Conservation (phyloP, 2,797 vertebrate species). For the Triplophysa yarkandensis region DNA sequence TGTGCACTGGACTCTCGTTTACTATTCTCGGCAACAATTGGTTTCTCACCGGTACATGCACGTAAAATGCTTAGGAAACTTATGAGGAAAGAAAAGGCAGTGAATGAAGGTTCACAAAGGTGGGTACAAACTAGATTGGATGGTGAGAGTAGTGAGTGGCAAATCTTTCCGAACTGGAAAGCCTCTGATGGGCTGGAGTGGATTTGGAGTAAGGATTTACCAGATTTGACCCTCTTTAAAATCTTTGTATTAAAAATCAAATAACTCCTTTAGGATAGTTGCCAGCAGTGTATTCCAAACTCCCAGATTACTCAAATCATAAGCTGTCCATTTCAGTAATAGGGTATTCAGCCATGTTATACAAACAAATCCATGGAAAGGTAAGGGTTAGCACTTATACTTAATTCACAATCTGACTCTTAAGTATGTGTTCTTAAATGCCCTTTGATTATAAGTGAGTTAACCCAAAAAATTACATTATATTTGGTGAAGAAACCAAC, state of each 20-base stretch:
- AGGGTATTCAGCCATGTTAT: constrained; percentile 44
- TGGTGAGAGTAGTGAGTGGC: constrained; percentile 1
- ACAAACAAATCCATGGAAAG: constrained; percentile 20
- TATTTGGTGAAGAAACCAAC: no score
- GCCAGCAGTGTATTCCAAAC: constrained; percentile 29
- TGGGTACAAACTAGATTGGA: constrained; percentile 34
- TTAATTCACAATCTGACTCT: neutral
- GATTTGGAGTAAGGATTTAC: constrained; percentile 36
- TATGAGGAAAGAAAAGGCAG: constrained; percentile 51
- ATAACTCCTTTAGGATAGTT: constrained; percentile 18
- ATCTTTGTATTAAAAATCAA: constrained; percentile 28
- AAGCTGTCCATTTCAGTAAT: constrained; percentile 54
- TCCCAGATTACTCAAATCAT: constrained; percentile 49
- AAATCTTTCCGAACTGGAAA: constrained; percentile 39
- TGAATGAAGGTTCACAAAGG: constrained; percentile 40
- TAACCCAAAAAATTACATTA: no score
- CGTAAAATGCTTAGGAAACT: constrained; percentile 2
- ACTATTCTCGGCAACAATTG: no score
- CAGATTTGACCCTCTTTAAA: constrained; percentile 36
- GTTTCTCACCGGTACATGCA: neutral
- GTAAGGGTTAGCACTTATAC: neutral
- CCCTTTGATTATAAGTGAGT: neutral
- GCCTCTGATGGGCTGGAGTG: constrained; percentile 4
- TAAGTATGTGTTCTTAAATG: constrained; percentile 11
- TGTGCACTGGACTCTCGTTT: no score